Conservation (phyloP, 2,113 vertebrate species). For the Papio anubis region DNA sequence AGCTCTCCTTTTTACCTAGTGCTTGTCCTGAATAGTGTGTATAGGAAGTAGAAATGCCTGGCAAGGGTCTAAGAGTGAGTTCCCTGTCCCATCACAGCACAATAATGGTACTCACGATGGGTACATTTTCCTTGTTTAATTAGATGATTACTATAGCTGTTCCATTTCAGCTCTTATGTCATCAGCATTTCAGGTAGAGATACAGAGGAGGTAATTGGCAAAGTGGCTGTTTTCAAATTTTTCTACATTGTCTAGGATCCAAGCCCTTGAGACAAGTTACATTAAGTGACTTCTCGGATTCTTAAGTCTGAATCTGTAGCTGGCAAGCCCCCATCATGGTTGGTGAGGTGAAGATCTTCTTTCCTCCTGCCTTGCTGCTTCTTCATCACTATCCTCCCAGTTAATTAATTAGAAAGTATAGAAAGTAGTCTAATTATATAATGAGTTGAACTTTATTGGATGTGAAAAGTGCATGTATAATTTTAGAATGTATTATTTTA, state of each 20-base stretch:
- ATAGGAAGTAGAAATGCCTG: not conserved
- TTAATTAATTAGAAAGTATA: not conserved
- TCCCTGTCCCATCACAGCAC: not conserved
- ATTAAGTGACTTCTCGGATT: not conserved
- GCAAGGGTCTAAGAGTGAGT: not conserved
- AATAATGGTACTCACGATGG: rapidly evolving
- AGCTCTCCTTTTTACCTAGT: not conserved
- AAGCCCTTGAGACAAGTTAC: conserved; percentile 8
- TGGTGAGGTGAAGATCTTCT: not conserved
- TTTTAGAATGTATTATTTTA: not conserved
- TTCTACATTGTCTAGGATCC: not conserved
- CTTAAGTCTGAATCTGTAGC: not conserved
- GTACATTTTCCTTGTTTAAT: not conserved
- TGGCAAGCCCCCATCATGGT: not conserved
- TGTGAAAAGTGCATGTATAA: not conserved
- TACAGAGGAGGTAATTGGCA: not conserved
- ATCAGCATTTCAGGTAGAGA: not conserved
- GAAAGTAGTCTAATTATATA: not conserved
- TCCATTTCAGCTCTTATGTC: not conserved
- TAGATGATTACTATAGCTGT: not conserved
- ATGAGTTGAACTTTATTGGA: not conserved
- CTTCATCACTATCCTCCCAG: not conserved
- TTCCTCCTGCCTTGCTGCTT: not conserved
- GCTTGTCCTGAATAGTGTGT: not conserved
- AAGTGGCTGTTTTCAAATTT: not conserved